Evolutionary conservation across 2,888 invertebrate species (phyloP).

Genomic region (Lithophane socia): DNA sequence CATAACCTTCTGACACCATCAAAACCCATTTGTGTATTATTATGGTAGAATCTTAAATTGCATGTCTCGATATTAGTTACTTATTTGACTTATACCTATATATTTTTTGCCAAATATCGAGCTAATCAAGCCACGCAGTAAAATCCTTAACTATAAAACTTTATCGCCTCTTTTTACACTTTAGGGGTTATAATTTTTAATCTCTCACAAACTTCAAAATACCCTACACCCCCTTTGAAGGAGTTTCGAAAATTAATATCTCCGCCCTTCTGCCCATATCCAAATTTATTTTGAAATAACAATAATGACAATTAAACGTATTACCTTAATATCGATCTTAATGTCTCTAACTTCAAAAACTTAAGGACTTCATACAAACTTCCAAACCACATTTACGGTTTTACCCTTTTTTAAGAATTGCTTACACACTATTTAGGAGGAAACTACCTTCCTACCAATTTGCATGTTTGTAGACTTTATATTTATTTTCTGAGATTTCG

Average conservation of each 20-base stretch:
- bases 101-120: slow-evolving; percentile 7
- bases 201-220: neutral
- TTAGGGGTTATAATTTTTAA: neutral
- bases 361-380: neutral
- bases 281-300: neutral
- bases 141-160: neutral
- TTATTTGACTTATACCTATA: slow-evolving; percentile 1
- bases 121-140: neutral
- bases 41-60: slow-evolving; percentile 2
- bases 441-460: neutral
- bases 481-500: neutral
- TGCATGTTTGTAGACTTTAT: neutral
- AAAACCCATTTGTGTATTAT: neutral
- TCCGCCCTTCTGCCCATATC: neutral
- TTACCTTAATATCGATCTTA: neutral
- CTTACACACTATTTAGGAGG: neutral
- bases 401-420: neutral
- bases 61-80: neutral
- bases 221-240: no score
- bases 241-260: neutral
- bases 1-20: neutral
- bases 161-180: neutral
- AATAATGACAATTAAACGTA: neutral
- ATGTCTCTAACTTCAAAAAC: neutral
- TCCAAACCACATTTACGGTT: neutral